Conservation (phyloP, 2,797 vertebrate genomes). For the Mycteria americana region DNA sequence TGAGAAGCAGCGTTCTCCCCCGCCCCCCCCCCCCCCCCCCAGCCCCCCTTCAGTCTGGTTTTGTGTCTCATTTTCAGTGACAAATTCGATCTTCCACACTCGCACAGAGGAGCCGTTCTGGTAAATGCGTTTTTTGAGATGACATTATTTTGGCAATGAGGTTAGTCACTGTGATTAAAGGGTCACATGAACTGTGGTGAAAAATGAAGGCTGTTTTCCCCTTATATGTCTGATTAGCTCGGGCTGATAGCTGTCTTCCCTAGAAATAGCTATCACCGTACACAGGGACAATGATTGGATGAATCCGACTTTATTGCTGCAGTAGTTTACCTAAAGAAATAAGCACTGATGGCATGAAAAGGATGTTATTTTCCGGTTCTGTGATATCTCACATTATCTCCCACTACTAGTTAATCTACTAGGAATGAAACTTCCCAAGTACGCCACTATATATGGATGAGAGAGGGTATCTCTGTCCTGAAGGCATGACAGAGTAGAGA, state of each 20-base stretch:
- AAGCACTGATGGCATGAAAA: background rate
- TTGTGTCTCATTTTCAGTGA: slow-evolving; percentile 11
- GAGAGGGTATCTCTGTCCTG: background rate
- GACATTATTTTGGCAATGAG: slow-evolving; percentile 10
- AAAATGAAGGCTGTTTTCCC: background rate
- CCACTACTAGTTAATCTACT: slow-evolving; percentile 19
- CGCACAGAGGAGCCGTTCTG: background rate
- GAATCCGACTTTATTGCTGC: background rate
- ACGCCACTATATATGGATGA: slow-evolving; percentile 53
- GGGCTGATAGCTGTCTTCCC: background rate
- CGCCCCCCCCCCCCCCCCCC: background rate
- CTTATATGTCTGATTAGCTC: background rate
- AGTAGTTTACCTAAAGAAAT: slow-evolving; percentile 26
- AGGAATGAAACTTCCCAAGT: slow-evolving; percentile 50
- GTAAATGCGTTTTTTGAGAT: background rate
- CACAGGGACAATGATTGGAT: background rate
- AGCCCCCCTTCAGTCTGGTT: background rate
- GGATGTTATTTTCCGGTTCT: slow-evolving; percentile 25
- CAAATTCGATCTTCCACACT: background rate
- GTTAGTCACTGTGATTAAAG: background rate
- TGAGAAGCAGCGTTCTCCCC: background rate
- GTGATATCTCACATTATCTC: slow-evolving; percentile 41
- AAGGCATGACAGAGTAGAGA: background rate
- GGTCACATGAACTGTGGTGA: background rate
- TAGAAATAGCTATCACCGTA: background rate